Percentiles rank a stretch among this genome's conserved stretches.
These are phyloP conservation scores for Andricus grossulariae DNA, from an alignment of 1,140 invertebrate genomes.

Conservation along the genomic window DNA sequence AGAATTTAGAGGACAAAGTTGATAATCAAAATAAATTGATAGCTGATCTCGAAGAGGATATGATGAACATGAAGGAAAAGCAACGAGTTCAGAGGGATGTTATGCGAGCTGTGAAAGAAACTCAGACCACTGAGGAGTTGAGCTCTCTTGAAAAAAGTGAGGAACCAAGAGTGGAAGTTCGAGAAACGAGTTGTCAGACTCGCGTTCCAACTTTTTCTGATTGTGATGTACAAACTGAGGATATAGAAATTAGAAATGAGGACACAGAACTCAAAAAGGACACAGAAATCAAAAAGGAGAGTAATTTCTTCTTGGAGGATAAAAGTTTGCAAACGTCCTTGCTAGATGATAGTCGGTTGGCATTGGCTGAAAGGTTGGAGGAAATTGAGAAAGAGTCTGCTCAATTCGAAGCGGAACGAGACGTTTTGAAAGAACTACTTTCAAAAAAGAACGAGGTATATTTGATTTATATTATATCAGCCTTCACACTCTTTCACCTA, in stretches of 20 bases:
- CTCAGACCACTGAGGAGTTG: slow-evolving; percentile 32
- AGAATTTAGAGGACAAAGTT: slow-evolving; percentile 62
- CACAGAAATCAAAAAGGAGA: not conserved
- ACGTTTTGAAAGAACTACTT: too few relatives aligned
- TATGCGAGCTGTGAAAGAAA: slow-evolving; percentile 18
- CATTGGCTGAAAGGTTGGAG: not conserved
- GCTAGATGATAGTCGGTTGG: not conserved
- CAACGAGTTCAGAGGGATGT: slow-evolving; percentile 17
- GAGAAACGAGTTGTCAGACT: slow-evolving; percentile 9
- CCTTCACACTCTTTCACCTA: too few relatives aligned
- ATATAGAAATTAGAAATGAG: not conserved
- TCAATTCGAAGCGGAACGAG: not conserved
- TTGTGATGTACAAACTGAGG: slow-evolving; percentile 36
- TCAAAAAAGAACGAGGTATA: slow-evolving; percentile 4
- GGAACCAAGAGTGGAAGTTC: slow-evolving; percentile 36
- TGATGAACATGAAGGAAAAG: slow-evolving; percentile 47
- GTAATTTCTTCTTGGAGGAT: slow-evolving; percentile 10
- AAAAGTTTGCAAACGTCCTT: slow-evolving; percentile 38
- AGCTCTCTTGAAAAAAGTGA: slow-evolving; percentile 5
- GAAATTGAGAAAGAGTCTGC: not conserved
- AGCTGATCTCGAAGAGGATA: slow-evolving; percentile 45
- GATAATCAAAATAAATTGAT: slow-evolving; percentile 57
- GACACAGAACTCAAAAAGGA: slow-evolving; percentile 18
- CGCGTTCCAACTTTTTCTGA: slow-evolving; percentile 8
- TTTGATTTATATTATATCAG: not conserved